Conservation (phyloP, 2,113 vertebrate species). For the Eulemur rufifrons region DNA sequence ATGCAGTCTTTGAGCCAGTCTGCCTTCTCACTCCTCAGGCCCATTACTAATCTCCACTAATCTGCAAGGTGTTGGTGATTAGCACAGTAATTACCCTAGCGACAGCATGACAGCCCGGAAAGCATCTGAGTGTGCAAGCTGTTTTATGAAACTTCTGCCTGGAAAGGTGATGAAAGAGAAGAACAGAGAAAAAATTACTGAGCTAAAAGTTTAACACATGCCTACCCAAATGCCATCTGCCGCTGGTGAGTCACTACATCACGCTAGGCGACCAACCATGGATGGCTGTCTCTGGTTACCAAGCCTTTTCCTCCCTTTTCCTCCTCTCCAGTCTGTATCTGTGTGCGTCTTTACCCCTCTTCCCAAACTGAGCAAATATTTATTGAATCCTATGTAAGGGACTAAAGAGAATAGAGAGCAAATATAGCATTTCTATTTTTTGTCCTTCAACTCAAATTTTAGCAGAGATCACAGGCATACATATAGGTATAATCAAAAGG, state of each 20-base stretch:
- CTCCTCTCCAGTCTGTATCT: background rate
- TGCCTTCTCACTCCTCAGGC: background rate
- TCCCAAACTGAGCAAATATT: background rate
- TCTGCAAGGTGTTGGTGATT: conserved; percentile 60
- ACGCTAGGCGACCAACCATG: accelerated
- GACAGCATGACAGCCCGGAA: conserved; percentile 16
- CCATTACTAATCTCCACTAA: conserved; percentile 27
- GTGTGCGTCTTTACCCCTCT: background rate
- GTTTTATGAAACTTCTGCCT: conserved; percentile 31
- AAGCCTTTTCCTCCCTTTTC: background rate
- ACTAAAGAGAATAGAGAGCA: background rate
- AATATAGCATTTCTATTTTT: background rate
- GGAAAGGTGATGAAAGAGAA: background rate
- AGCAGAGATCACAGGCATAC: background rate
- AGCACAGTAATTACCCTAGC: conserved; percentile 46
- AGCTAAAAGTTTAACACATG: background rate
- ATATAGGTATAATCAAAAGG: background rate
- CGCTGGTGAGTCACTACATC: background rate
- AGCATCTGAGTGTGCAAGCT: conserved; percentile 52
- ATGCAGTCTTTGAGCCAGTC: background rate
- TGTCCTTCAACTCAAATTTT: background rate
- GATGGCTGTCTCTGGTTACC: background rate
- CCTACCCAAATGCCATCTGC: background rate
- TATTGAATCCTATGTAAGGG: background rate
- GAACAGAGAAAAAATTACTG: background rate